Evolutionary conservation across 37 sponge, comb jelly and placozoan species (phyloP).

Genomic region (Diacarnus erythraeanus): DNA sequence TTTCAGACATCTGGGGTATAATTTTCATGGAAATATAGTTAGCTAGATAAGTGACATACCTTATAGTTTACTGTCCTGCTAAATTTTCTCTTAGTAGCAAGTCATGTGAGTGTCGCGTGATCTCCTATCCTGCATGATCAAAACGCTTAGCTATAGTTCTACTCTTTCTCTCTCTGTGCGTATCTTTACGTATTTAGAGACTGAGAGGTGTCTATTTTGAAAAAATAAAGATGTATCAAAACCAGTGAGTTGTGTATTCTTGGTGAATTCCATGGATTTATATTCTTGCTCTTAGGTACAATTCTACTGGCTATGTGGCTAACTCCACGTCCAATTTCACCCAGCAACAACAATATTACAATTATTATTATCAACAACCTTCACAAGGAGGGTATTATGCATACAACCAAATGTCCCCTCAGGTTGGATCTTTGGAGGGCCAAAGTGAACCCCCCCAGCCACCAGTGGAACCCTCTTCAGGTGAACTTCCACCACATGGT

Average conservation of each 20-base stretch:
- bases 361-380: constrained; percentile 2
- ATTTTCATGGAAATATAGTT: too few relatives aligned
- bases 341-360: constrained; percentile 18
- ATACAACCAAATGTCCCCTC: background rate
- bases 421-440: background rate
- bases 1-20: constrained; percentile 19
- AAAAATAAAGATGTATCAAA: constrained; percentile 22
- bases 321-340: background rate
- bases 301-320: constrained; percentile 1
- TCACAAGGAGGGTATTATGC: constrained; percentile 2
- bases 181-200: too few relatives aligned
- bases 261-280: too few relatives aligned
- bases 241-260: constrained; percentile 18
- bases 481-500: background rate
- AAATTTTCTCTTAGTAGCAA: too few relatives aligned
- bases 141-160: too few relatives aligned
- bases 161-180: too few relatives aligned
- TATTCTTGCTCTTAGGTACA: background rate
- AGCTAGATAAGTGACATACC: too few relatives aligned
- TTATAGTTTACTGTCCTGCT: too few relatives aligned
- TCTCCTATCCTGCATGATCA: too few relatives aligned
- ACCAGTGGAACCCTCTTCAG: background rate
- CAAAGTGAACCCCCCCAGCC: background rate
- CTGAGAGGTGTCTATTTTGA: too few relatives aligned
- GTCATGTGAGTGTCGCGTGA: too few relatives aligned